Evolutionary conservation across 2,797 vertebrate genomes (phyloP).

Genomic region (Melanotaenia parkinsoni): DNA sequence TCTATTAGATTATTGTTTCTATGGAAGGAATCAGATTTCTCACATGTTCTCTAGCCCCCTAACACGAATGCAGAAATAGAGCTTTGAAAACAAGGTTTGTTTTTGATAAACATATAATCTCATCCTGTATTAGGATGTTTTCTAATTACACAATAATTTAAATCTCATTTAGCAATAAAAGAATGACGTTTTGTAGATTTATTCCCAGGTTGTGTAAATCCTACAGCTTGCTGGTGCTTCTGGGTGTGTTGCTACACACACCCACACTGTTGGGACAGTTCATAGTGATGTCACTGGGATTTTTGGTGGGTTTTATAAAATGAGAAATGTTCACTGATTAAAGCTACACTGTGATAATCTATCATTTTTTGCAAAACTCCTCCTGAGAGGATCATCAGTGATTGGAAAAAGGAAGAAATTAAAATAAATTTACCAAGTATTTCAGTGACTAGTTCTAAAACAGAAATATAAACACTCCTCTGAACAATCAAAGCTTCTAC

Average conservation of each 20-base stretch:
- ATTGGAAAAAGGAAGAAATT: not conserved
- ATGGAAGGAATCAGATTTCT: constrained; percentile 57
- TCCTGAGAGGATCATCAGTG: too few species aligned
- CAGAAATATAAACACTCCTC: not conserved
- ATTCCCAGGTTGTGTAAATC: too few species aligned
- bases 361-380: too few species aligned
- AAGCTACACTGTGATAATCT: too few species aligned
- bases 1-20: constrained; percentile 51
- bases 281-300: not conserved
- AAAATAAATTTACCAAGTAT: too few species aligned
- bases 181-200: too few species aligned
- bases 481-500: not conserved
- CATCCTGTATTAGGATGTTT: not conserved
- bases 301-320: not conserved
- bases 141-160: not conserved
- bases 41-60: constrained; percentile 15
- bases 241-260: not conserved
- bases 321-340: too few species aligned
- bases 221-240: not conserved
- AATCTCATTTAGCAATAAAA: not conserved
- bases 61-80: constrained; percentile 6
- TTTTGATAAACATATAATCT: not conserved
- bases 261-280: not conserved
- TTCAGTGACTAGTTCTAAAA: not conserved
- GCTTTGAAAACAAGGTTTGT: not conserved